Percentiles rank a stretch among this genome's conserved stretches.
phyloP scores from a whole-genome alignment of 2,888 invertebrate genomes.

The Nineta flava region DNA sequence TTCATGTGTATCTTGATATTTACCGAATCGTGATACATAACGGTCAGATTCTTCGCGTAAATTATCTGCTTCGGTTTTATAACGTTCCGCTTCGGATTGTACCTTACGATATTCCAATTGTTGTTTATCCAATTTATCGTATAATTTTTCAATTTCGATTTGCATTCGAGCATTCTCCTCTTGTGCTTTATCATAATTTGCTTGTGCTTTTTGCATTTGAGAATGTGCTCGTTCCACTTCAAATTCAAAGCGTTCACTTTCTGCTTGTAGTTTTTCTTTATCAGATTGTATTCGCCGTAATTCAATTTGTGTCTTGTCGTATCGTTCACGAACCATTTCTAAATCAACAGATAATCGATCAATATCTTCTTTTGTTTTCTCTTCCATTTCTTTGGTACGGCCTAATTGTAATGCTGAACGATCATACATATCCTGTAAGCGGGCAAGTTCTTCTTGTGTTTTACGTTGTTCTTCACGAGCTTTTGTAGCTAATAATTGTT shows the following conservation, averaged over 20 bases:
- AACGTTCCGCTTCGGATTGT: conserved; percentile 57
- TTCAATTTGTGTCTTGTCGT: conserved; percentile 78
- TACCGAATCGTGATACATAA: conserved; percentile 53
- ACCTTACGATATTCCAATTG: conserved; percentile 68
- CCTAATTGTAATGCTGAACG: conserved; percentile 70
- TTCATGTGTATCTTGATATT: conserved; percentile 54
- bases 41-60: conserved; percentile 65
- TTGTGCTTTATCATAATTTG: conserved; percentile 73
- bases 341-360: conserved; percentile 63
- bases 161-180: conserved; percentile 78
- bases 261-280: conserved; percentile 71
- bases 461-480: conserved; percentile 74
- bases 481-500: conserved; percentile 61
- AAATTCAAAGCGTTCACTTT: conserved; percentile 69
- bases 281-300: conserved; percentile 66
- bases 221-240: conserved; percentile 76
- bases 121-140: conserved; percentile 77
- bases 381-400: conserved; percentile 78
- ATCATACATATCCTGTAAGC: conserved; percentile 79
- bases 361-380: conserved; percentile 74
- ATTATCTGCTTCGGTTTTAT: conserved; percentile 54
- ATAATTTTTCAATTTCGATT: conserved; percentile 77
- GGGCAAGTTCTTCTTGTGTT: conserved; percentile 69
- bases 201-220: conserved; percentile 71
- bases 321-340: conserved; percentile 75